Evolutionary conservation across 2,797 vertebrate genomes (phyloP), one percentile per base, ranked within the genome.

Genomic region (Zalophus californianus): DNA sequence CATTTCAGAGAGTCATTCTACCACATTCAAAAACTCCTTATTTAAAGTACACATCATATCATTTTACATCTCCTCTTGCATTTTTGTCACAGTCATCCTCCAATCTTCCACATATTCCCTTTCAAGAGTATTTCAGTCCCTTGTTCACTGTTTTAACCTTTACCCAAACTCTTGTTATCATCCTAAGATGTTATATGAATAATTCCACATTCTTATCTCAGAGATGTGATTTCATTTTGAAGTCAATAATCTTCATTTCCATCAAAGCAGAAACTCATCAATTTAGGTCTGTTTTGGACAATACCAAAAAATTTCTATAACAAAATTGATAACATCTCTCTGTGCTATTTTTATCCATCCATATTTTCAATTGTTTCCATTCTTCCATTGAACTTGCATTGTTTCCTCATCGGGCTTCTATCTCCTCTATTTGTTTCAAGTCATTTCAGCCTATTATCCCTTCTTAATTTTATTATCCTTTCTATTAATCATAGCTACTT

Each of bases 171-270:
- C 16, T n/a, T 93, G 20, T 35, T 92, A 83, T 44, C 8, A 64
- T 93, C 21, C 20, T 75, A 38, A 52, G 7, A 73, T 12, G 7
- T 73, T 60, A 20, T 32, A 64, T 83, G 16, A 86, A 91, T 73
- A 72, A 82, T 68, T 58, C 32, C 78, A 29, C 2, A 58, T 90
- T 79, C 29, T 80, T 70, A 15, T 66, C 8, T 78, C 29, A 89
- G 18, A 77, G 35, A 86, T 72, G 15, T 4, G 72, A 0, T 78
- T 18, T 58, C 25, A 79, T 78, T 84, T 92, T 27, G 88, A 91
- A 88, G 54, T 16, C 58, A 86, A 44, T 56, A 6, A 27, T 90
- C 25, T 91, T 85, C 91, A 86, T 91, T 93, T 91, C 16, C 12
- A 60, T 0, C 0, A 38, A 0, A 70, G 16, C 6, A 66, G 75